Percentiles rank a stretch among this genome's conserved stretches.
Evolutionary conservation across 2,797 vertebrate species (phyloP).

Genomic region (Pristis pectinata): DNA sequence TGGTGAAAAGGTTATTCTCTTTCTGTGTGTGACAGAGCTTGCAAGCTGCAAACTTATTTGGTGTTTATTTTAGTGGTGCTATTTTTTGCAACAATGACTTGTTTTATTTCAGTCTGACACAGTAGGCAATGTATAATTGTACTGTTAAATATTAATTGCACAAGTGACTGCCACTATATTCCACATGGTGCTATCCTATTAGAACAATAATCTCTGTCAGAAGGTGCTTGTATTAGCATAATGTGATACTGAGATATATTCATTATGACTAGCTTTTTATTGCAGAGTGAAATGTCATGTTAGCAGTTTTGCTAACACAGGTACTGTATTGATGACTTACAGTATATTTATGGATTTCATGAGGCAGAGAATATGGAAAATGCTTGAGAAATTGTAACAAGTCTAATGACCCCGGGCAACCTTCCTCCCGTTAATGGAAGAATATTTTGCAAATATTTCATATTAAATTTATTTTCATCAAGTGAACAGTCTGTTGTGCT

Average conservation of each 20-base stretch:
- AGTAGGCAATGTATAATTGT: constrained; percentile 54
- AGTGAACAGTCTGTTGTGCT: not conserved
- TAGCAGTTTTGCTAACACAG: constrained; percentile 56
- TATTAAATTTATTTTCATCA: constrained; percentile 38
- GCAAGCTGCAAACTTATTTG: constrained; percentile 39
- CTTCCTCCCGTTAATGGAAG: constrained; percentile 23
- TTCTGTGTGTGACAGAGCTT: constrained; percentile 55
- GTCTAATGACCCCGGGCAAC: not conserved
- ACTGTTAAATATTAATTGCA: constrained; percentile 66
- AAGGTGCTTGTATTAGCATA: constrained; percentile 47
- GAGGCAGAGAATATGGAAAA: constrained; percentile 40
- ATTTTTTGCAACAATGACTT: constrained; percentile 51
- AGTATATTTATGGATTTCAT: constrained; percentile 47
- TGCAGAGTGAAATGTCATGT: constrained; percentile 58
- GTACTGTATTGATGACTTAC: constrained; percentile 54
- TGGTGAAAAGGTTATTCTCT: constrained; percentile 43
- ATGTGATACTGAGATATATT: constrained; percentile 62
- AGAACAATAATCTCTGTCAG: constrained; percentile 31
- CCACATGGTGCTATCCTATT: constrained; percentile 70
- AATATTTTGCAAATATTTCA: constrained; percentile 32
- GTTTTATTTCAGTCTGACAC: constrained; percentile 46
- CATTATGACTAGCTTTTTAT: constrained; percentile 49
- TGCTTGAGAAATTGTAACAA: constrained; percentile 42
- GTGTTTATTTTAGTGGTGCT: constrained; percentile 43
- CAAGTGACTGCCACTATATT: constrained; percentile 58